phyloP scores from a whole-genome alignment of 2,797 vertebrate species.

The Erpetoichthys calabaricus region DNA sequence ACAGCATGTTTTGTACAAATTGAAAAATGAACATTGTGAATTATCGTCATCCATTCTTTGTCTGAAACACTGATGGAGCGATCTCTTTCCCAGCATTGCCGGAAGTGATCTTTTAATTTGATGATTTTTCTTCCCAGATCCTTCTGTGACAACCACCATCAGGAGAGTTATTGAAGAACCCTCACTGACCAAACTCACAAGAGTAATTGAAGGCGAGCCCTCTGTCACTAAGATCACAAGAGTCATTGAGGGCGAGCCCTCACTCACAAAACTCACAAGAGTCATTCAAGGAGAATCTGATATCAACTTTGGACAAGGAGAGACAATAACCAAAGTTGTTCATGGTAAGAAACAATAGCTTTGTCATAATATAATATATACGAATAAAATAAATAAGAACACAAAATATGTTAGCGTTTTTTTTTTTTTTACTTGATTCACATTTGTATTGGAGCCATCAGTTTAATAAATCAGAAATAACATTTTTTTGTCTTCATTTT shows the following conservation, averaged over 20 bases:
- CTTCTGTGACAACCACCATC: slow-evolving; percentile 50
- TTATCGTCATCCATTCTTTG: no score
- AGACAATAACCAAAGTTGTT: slow-evolving; percentile 49
- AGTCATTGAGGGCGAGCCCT: slow-evolving; percentile 47
- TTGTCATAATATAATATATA: no score
- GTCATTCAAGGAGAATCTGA: slow-evolving; percentile 54
- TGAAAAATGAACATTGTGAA: no score
- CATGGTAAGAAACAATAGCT: slow-evolving; percentile 37
- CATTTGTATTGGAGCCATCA: no score
- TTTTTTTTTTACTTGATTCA: no score
- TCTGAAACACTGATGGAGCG: no score
- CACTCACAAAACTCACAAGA: slow-evolving; percentile 45
- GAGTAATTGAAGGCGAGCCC: slow-evolving; percentile 51
- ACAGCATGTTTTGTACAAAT: no score
- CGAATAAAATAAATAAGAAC: no score
- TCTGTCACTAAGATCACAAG: slow-evolving; percentile 51
- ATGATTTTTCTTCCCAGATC: slow-evolving; percentile 24
- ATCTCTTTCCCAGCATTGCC: neutral
- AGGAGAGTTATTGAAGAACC: slow-evolving; percentile 47
- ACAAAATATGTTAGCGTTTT: no score
- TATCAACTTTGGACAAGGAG: slow-evolving; percentile 26
- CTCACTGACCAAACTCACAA: slow-evolving; percentile 47
- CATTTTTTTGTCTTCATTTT: no score
- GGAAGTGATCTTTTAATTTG: neutral
- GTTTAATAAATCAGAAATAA: no score